phyloP scores from a whole-genome alignment of 2,888 invertebrate genomes.

The Sussaba pulchella region DNA sequence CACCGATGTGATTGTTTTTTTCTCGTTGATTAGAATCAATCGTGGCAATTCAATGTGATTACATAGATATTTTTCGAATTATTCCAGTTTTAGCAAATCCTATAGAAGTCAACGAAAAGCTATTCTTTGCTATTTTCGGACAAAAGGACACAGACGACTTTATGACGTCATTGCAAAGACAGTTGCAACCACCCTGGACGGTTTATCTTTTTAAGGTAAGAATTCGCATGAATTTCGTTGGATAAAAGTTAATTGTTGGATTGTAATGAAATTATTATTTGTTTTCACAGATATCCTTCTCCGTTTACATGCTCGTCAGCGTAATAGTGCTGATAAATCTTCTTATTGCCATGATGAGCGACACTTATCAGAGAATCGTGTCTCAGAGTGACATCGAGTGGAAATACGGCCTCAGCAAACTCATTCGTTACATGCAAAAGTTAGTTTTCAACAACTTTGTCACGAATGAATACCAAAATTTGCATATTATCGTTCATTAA shows the following conservation, averaged over 20 bases:
- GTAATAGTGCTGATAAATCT: constrained; percentile 99
- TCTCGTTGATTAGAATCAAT: background rate
- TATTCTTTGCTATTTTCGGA: constrained; percentile 99
- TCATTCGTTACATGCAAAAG: constrained; percentile 91
- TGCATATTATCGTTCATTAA: no score
- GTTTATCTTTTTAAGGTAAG: constrained; percentile 92
- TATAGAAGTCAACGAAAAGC: constrained; percentile 96
- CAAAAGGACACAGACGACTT: constrained; percentile 92
- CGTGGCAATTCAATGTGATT: background rate
- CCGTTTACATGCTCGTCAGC: constrained; percentile 99
- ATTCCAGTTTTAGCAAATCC: constrained; percentile 95
- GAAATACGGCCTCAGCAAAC: constrained; percentile 91
- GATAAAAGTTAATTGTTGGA: background rate
- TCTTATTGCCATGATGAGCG: constrained; percentile 99
- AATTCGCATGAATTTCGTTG: background rate
- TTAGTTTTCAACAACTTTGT: constrained; percentile 67
- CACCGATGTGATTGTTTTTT: constrained; percentile 32
- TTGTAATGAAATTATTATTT: no score
- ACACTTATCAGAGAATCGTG: constrained; percentile 99
- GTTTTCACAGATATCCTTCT: constrained; percentile 88
- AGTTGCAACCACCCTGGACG: constrained; percentile 92
- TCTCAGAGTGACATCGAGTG: constrained; percentile 92
- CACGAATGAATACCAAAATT: background rate
- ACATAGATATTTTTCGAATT: background rate
- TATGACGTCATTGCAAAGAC: constrained; percentile 75